Conservation (phyloP, 2,113 vertebrate genomes). For the Chelonoidis abingdonii region DNA sequence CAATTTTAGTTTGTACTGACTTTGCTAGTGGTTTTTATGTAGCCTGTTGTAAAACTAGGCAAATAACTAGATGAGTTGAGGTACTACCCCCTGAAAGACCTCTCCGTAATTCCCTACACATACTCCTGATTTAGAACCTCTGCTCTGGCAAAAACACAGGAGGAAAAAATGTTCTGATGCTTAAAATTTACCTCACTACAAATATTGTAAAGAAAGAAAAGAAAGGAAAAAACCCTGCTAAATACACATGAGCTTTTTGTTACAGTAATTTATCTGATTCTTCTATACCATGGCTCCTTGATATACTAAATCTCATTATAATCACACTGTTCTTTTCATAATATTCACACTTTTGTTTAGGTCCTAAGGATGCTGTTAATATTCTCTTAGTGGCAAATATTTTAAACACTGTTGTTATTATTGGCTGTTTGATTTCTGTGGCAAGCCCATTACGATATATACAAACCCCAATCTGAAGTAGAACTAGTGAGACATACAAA, state of each 20-base stretch:
- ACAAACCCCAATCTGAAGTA: not conserved
- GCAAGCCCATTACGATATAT: not conserved
- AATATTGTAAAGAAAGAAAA: not conserved
- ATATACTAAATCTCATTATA: not conserved
- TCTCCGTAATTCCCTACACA: no score
- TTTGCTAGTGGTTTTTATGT: no score
- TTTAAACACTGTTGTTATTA: not conserved
- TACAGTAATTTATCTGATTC: not conserved
- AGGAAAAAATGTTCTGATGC: not conserved
- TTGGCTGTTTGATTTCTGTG: not conserved
- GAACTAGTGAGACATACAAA: not conserved
- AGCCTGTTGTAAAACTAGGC: no score
- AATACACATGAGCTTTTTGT: not conserved
- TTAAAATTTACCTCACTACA: not conserved
- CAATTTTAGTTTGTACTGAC: no score
- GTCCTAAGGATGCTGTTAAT: not conserved
- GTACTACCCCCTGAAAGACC: no score
- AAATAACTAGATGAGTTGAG: no score
- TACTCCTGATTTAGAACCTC: no score
- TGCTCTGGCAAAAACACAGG: not conserved
- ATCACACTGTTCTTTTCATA: not conserved
- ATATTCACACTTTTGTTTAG: not conserved
- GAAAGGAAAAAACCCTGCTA: not conserved
- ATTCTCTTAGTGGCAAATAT: not conserved
- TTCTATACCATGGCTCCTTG: not conserved